phyloP scores from a whole-genome alignment of 2,888 invertebrate genomes.

The Congeria kusceri region DNA sequence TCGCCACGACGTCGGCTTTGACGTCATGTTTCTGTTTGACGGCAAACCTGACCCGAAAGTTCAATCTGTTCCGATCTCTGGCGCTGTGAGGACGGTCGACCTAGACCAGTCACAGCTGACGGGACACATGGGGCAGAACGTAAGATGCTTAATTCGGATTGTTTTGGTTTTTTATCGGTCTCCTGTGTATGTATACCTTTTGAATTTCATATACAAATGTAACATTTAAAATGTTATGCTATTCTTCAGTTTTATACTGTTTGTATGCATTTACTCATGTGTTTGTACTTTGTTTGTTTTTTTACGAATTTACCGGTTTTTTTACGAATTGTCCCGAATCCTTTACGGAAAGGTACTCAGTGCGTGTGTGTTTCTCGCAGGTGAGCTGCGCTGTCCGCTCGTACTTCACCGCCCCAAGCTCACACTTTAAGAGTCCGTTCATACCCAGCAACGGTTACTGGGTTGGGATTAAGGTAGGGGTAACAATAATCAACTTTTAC shows the following conservation, averaged over 20 bases:
- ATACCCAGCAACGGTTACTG: constrained; percentile 60
- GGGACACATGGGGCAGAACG: constrained; percentile 48
- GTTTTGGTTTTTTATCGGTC: no score
- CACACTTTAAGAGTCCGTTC: constrained; percentile 31
- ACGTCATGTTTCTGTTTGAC: constrained; percentile 59
- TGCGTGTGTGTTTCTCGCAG: constrained; percentile 24
- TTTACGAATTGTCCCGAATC: no score
- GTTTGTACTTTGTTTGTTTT: neutral
- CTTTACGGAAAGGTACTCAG: neutral
- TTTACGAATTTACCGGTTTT: no score
- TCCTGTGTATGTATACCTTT: no score
- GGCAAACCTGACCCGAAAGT: constrained; percentile 45
- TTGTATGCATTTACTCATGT: neutral
- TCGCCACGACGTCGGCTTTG: constrained; percentile 54
- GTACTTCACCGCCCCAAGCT: constrained; percentile 27
- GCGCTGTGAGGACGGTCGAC: constrained; percentile 6
- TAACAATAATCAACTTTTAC: no score
- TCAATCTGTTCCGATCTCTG: constrained; percentile 22
- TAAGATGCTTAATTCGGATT: constrained; percentile 2
- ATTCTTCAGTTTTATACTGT: no score
- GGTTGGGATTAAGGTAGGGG: constrained; percentile 71
- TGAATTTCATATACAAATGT: no score
- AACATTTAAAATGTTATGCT: no score
- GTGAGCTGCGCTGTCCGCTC: constrained; percentile 46
- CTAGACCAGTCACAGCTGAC: constrained; percentile 50